Conservation (phyloP, 1,140 invertebrate genomes). For the Chionoecetes opilio region DNA sequence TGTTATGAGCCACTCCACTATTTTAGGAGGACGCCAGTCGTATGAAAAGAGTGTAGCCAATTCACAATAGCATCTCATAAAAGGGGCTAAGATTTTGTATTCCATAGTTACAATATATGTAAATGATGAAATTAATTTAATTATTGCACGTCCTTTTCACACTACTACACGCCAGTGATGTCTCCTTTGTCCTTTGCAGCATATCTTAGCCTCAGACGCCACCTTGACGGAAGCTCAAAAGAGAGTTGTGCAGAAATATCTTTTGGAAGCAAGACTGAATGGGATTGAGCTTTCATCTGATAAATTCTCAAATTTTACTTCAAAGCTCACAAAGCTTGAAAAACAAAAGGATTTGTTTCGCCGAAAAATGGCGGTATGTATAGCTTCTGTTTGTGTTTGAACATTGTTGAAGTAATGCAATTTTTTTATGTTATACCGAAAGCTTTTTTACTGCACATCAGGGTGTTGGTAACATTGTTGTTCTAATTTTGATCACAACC, state of each 20-base stretch:
- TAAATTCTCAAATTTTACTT: slow-evolving; percentile 46
- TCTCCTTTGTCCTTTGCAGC: slow-evolving; percentile 80
- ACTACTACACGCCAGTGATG: background rate
- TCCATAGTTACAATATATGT: too few relatives aligned
- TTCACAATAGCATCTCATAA: too few relatives aligned
- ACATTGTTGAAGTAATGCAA: too few relatives aligned
- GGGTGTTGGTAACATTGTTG: background rate
- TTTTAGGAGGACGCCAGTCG: too few relatives aligned
- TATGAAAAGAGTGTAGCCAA: too few relatives aligned
- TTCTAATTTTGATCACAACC: background rate
- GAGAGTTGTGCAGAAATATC: slow-evolving; percentile 84
- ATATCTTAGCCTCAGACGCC: slow-evolving; percentile 83
- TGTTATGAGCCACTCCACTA: too few relatives aligned
- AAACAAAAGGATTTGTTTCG: slow-evolving; percentile 51
- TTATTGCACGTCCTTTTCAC: background rate
- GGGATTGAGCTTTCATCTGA: slow-evolving; percentile 83
- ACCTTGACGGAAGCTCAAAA: slow-evolving; percentile 83
- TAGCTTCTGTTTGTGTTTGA: too few relatives aligned
- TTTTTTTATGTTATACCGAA: background rate
- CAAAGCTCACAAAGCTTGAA: slow-evolving; percentile 46
- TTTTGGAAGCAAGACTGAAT: slow-evolving; percentile 84
- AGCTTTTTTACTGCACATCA: background rate
- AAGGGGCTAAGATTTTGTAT: too few relatives aligned
- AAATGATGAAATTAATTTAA: background rate
- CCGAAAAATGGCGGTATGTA: slow-evolving; percentile 71